These are phyloP conservation scores for Trachelus iudaicus DNA, from an alignment of 2,888 invertebrate genomes.

Conservation along the genomic window DNA sequence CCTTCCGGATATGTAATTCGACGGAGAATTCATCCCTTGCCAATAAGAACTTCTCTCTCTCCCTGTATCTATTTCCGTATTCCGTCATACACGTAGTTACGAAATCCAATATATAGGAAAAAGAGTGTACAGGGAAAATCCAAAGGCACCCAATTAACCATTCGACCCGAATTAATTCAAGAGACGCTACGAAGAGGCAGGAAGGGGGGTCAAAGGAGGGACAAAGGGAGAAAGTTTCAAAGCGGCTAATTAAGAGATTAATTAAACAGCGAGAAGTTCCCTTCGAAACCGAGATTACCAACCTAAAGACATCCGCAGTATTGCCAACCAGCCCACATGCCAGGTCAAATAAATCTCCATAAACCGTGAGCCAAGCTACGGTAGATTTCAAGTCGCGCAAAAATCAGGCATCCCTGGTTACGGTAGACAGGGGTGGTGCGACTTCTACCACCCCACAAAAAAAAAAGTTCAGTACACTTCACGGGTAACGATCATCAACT, in stretches of 20 bases:
- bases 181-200: neutral
- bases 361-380: neutral
- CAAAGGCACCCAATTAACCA: neutral
- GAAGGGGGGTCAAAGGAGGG: neutral
- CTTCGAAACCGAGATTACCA: neutral
- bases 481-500: neutral
- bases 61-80: neutral
- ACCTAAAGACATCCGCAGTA: neutral
- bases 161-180: neutral
- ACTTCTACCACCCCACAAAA: neutral
- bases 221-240: neutral
- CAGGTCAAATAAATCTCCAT: neutral
- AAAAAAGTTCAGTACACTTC: neutral
- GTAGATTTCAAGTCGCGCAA: neutral
- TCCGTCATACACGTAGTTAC: neutral
- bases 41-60: neutral
- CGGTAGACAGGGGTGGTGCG: neutral
- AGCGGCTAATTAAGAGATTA: neutral
- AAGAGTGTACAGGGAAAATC: neutral
- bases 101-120: neutral
- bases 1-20: neutral
- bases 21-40: neutral
- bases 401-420: neutral
- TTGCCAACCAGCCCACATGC: neutral
- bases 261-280: neutral